These are phyloP conservation scores for Mystacides longicornis DNA, from an alignment of 2,888 invertebrate species.

Conservation along the genomic window DNA sequence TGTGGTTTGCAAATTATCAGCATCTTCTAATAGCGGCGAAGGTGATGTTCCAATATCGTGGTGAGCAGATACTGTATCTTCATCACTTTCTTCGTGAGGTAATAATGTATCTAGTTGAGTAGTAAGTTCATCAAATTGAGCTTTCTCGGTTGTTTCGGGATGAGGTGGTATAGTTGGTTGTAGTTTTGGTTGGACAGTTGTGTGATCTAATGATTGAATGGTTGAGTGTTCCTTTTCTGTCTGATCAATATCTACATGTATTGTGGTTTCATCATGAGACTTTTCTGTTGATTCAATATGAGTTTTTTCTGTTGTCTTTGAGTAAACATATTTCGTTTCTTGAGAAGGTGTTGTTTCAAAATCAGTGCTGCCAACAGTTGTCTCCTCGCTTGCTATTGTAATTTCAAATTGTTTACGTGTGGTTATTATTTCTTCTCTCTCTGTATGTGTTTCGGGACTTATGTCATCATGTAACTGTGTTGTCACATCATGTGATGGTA, in stretches of 20 bases:
- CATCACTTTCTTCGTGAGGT: no score
- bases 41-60: no score
- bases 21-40: no score
- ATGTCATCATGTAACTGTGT: not conserved
- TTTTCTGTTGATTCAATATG: not conserved
- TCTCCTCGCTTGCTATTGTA: not conserved
- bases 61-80: no score
- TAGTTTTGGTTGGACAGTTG: slow-evolving; percentile 10
- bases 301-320: not conserved
- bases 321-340: not conserved
- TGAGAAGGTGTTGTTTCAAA: not conserved
- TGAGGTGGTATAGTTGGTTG: slow-evolving; percentile 5
- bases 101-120: no score
- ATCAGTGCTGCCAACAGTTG: not conserved
- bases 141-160: no score
- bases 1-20: no score
- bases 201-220: not conserved
- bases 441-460: not conserved
- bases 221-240: not conserved
- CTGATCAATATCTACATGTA: not conserved
- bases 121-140: no score
- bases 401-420: not conserved
- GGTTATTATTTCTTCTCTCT: no score
- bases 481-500: not conserved
- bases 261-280: not conserved